Base-by-base conservation (phyloP, 1,140 invertebrate genomes). In the Monomorium pharaonis region DNA sequence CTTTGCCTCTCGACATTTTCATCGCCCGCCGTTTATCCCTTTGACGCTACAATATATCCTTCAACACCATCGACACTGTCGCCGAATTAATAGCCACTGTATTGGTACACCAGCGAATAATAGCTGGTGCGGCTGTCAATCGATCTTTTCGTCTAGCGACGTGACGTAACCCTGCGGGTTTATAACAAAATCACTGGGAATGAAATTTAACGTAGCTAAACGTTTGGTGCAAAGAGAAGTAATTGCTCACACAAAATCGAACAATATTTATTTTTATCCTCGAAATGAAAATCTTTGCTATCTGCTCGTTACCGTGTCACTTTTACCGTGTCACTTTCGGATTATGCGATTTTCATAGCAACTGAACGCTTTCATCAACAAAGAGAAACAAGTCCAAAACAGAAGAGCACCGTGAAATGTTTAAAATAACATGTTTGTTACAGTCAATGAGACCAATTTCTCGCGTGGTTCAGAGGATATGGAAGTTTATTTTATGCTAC, bases 1-100 rank as follows among this genome's bases (percentile, higher is more conserved):
- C 51, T 74, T 83, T 44, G 67, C 78, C 78, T 56, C 51, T 74
- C 51, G 78, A 72, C 78, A 72, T 83, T 72, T 81, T 81, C 65
- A 81, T 81, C 77, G 63, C 12, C 18, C 37, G 24, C 24, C 65
- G 67, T 58, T 83, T 58, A 83, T 83, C 78, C 78, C 51, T 83
- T 83, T 83, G 78, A 83, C 37, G 24, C 37, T 47, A 33, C 78
- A 27, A 83, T 83, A 74, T 83, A 83, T 83, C 49, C 51, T 24
- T 33, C 67, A 14, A 16, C 49, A 56, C 51, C 47, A 27, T 47
- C 65, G 67, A 74, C 67, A 83, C 37, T 33, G 51, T 33, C 78
- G 14, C 37, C 67, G 51, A 83, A 83, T 83, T 72, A 67, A 83
- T 72, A 83, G 51, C 42, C 37, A 16, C 44, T 54, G 49, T 70